Conservation (phyloP, 2,888 invertebrate genomes). For the Drosophila kambysellisi region DNA sequence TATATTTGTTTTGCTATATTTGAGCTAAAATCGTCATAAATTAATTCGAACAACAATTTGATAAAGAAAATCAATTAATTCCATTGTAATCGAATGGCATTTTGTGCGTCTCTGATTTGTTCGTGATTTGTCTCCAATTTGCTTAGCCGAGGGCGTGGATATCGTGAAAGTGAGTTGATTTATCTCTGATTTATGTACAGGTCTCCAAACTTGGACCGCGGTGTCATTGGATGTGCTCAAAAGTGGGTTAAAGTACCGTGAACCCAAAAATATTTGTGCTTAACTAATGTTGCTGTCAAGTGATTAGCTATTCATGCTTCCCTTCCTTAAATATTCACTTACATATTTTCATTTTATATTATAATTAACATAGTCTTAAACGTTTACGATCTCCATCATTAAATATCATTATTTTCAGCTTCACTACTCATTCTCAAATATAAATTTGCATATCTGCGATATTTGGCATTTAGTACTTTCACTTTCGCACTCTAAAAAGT, state of each 20-base stretch:
- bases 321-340: background rate
- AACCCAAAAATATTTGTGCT: background rate
- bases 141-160: slow-evolving; percentile 27
- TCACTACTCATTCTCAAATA: background rate
- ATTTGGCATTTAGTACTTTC: slow-evolving; percentile 30
- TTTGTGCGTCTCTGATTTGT: slow-evolving; percentile 23
- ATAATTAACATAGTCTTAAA: background rate
- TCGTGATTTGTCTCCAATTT: slow-evolving; percentile 27
- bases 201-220: slow-evolving; percentile 11
- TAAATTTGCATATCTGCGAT: background rate
- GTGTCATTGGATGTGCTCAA: slow-evolving; percentile 11
- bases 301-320: background rate
- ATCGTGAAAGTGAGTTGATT: slow-evolving; percentile 37
- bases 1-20: background rate
- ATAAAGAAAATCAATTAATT: slow-evolving; percentile 68
- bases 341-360: background rate
- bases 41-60: slow-evolving; percentile 48
- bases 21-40: slow-evolving; percentile 71
- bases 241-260: slow-evolving; percentile 16
- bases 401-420: too few relatives aligned
- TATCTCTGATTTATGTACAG: slow-evolving; percentile 24
- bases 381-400: background rate
- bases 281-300: background rate
- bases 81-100: slow-evolving; percentile 56
- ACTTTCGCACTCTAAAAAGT: slow-evolving; percentile 1